phyloP scores from a whole-genome alignment of 2,888 invertebrate genomes.

The Drosophila paramelanica region DNA sequence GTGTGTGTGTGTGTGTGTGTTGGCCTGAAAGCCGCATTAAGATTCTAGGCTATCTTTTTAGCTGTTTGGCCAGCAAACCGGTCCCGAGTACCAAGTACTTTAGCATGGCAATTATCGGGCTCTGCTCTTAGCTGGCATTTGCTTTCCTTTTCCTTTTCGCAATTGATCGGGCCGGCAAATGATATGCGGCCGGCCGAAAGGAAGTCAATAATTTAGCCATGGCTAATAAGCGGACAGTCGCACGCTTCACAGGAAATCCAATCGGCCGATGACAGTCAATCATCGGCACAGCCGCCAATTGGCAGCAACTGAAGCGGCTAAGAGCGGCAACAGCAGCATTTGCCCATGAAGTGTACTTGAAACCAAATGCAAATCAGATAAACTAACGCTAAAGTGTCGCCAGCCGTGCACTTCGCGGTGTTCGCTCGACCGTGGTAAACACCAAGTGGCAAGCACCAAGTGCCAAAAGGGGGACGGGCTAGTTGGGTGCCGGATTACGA shows the following conservation, averaged over 20 bases:
- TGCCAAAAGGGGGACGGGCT: conserved; percentile 6
- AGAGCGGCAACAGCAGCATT: conserved; percentile 16
- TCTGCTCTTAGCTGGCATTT: conserved; percentile 10
- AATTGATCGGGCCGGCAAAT: conserved; percentile 19
- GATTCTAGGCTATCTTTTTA: conserved; percentile 52
- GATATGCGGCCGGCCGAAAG: conserved; percentile 37
- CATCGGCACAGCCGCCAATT: conserved; percentile 36
- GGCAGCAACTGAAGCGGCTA: conserved; percentile 17
- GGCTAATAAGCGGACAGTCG: conserved; percentile 48
- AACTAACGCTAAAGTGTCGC: conserved; percentile 37
- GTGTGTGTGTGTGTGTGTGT: conserved; percentile 7
- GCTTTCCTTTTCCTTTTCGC: conserved; percentile 45
- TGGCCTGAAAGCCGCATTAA: conserved; percentile 30
- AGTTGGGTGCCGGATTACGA: conserved; percentile 24
- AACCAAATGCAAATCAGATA: conserved; percentile 48
- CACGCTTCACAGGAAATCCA: conserved; percentile 53
- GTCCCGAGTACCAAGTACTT: conserved; percentile 14
- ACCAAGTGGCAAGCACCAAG: conserved; percentile 2
- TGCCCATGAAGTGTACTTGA: conserved; percentile 50
- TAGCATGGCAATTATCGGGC: conserved; percentile 32
- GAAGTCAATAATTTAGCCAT: conserved; percentile 54
- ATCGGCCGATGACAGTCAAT: conserved; percentile 52
- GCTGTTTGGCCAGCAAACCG: conserved; percentile 40
- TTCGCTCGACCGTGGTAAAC: conserved; percentile 40
- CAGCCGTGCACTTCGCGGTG: conserved; percentile 24